Conservation (phyloP, 2,888 invertebrate species). For the Loripinus fragilis region DNA sequence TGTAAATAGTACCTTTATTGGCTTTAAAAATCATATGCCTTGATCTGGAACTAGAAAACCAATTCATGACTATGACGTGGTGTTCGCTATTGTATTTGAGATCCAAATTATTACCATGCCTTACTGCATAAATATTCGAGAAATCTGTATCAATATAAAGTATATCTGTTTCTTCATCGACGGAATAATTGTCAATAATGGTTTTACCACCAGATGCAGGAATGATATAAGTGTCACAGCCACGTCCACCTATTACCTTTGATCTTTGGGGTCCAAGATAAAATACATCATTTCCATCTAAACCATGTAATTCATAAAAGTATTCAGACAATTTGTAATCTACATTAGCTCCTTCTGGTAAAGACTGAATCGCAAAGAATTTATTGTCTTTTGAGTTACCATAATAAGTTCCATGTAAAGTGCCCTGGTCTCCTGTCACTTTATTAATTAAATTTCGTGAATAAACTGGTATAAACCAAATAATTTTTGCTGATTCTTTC, state of each 20-base stretch:
- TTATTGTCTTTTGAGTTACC: conserved; percentile 8
- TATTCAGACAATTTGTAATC: conserved; percentile 10
- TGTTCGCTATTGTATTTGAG: background rate
- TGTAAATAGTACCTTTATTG: no score
- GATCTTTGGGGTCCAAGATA: conserved; percentile 22
- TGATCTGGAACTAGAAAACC: background rate
- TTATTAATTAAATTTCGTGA: conserved; percentile 3
- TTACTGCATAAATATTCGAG: no score
- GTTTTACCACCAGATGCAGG: conserved; percentile 5
- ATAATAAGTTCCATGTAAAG: conserved; percentile 22
- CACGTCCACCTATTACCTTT: conserved; percentile 5
- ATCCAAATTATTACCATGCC: background rate
- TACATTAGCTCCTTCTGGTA: background rate
- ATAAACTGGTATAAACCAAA: conserved; percentile 20
- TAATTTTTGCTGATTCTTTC: conserved; percentile 17
- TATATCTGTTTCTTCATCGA: background rate
- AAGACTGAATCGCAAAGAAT: conserved; percentile 18
- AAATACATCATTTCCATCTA: conserved; percentile 20
- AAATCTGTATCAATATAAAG: conserved; percentile 3
- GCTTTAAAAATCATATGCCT: no score
- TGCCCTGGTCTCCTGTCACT: conserved; percentile 2
- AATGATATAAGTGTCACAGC: conserved; percentile 17
- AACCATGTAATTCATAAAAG: conserved; percentile 17
- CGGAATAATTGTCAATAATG: conserved; percentile 14
- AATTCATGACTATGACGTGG: background rate